Base-by-base conservation (phyloP, 2,797 vertebrate species). In the Gephyroberyx darwinii region DNA sequence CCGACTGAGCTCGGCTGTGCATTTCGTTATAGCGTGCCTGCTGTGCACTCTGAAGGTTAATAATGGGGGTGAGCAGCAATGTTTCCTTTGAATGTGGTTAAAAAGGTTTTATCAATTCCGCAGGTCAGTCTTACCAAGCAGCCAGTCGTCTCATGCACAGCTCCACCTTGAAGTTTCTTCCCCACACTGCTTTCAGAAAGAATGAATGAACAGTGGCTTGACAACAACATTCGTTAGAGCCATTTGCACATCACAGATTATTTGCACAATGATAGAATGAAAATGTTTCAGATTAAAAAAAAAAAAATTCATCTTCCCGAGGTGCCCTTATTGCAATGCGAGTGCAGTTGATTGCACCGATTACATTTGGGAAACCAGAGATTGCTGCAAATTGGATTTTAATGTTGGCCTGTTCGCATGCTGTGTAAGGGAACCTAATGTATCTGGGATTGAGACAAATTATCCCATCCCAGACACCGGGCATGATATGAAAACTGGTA, bases 321-420 rank as follows among this genome's bases (percentile, higher is more conserved):
- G 64, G 59, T 65, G 64, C 69, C 69, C 52, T 64, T 75, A 72
- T 63, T 54, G 59, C 54, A 65, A 48, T 30, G 35, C 67, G 30
- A 43, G 70, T 73, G 59, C 50, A 54, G 48, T 65, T 33, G 35
- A 76, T 50, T 19, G 54, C 2, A 12, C 57, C 55, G 14, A 69
- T 68, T 48, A 56, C 51, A 69, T 67, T 69, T 47, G 78, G 66
- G 53, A 78, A 81, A 64, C 52, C 26, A 26, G 61, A 33, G 37
- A 67, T 68, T 9, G 48, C 45, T 65, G 75, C 63, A 81, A 71
- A 77, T 67, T 77, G 71, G 52, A 5, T 56, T 74, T 77, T 59
- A 30, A 65, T 69, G 41, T 70, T 53, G 60, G 69, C 75, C 75
- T 77, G 62, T 66, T 68, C 65, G 57, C 5, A 31, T 13, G 16